Percentiles rank a stretch among this genome's conserved stretches.
Conservation (phyloP, 2,113 vertebrate genomes). For the Halcyon malimbica region DNA sequence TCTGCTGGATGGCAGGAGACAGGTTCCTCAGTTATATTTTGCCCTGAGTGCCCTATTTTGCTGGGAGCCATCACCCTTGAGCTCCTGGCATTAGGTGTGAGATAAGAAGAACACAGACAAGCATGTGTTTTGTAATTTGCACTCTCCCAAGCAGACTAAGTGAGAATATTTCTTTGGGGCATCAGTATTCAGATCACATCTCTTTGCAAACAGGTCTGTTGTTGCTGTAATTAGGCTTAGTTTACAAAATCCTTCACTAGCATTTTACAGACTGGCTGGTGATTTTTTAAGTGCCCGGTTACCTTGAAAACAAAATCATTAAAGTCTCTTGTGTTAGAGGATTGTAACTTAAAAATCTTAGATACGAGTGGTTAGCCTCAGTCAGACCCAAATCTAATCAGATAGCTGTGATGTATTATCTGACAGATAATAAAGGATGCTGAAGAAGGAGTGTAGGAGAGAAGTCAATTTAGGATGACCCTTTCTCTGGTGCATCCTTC, state of each 20-base stretch:
- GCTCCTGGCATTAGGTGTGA: not conserved
- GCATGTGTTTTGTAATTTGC: not conserved
- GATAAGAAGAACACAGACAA: not conserved
- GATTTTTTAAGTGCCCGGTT: constrained; percentile 17
- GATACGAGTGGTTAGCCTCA: not conserved
- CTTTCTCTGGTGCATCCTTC: not conserved
- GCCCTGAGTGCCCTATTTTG: no score
- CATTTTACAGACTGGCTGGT: constrained; percentile 8
- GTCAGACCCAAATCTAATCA: constrained; percentile 17
- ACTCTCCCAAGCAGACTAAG: not conserved
- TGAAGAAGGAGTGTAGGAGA: not conserved
- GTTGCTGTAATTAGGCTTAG: constrained; percentile 22
- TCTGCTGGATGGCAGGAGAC: not conserved
- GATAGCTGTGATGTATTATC: not conserved
- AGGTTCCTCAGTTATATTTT: not conserved
- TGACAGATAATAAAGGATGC: not conserved
- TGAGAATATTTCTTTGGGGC: not conserved
- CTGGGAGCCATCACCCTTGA: not conserved
- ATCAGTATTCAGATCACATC: not conserved
- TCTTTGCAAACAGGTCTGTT: not conserved
- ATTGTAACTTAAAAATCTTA: not conserved
- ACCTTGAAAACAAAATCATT: constrained; percentile 19
- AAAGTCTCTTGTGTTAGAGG: not conserved
- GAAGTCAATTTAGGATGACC: not conserved
- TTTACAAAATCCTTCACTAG: constrained; percentile 32